phyloP scores from a whole-genome alignment of 1,140 invertebrate genomes.

The Mylabris phalerata region DNA sequence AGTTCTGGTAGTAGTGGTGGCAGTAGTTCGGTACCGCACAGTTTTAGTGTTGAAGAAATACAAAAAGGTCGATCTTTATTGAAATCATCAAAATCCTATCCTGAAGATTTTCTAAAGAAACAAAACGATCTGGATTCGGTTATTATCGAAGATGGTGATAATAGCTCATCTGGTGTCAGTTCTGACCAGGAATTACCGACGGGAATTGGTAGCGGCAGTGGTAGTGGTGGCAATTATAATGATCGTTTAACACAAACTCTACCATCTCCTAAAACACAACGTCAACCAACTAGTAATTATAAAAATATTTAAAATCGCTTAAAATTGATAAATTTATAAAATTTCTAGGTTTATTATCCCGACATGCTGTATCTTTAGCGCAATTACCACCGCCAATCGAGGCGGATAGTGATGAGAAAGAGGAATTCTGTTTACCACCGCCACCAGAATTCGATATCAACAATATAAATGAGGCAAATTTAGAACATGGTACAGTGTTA shows the following conservation, averaged over 20 bases:
- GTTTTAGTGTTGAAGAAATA: conserved; percentile 80
- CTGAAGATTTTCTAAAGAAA: conserved; percentile 64
- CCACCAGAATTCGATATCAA: conserved; percentile 67
- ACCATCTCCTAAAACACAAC: conserved; percentile 26
- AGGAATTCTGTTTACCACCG: conserved; percentile 64
- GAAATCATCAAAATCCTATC: conserved; percentile 77
- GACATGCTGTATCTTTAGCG: conserved; percentile 67
- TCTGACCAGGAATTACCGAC: conserved; percentile 69
- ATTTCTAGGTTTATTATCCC: conserved; percentile 47
- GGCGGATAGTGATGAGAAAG: conserved; percentile 60
- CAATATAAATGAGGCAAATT: conserved; percentile 26
- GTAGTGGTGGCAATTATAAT: conserved; percentile 23
- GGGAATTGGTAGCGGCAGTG: conserved; percentile 19
- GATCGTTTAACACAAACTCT: conserved; percentile 33
- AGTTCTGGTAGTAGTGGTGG: conserved; percentile 54
- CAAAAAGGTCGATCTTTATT: conserved; percentile 75
- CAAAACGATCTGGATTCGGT: conserved; percentile 45
- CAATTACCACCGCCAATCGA: conserved; percentile 77
- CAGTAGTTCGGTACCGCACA: conserved; percentile 67
- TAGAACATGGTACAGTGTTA: conserved; percentile 46
- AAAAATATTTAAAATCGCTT: background rate
- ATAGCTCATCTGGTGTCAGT: conserved; percentile 78
- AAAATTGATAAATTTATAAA: background rate
- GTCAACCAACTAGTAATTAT: conserved; percentile 30
- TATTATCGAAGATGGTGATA: conserved; percentile 69